A percentile compares a stretch with the other conserved stretches of the same genome.
Evolutionary conservation across 2,888 invertebrate species (phyloP).

Genomic region (Lepidochrysops patricia): DNA sequence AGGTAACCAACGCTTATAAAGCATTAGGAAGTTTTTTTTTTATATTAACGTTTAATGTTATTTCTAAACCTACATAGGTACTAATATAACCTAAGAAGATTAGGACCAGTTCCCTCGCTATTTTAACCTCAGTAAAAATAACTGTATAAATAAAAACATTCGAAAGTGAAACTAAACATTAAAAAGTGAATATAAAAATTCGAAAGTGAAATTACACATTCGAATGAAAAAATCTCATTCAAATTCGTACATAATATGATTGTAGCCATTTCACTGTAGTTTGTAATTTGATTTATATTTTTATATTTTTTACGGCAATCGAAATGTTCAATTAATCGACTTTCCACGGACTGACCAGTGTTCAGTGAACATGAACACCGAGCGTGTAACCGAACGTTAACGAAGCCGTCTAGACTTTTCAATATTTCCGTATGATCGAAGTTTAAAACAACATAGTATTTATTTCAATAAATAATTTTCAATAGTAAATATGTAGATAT

Average conservation of each 20-base stretch:
- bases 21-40: not conserved
- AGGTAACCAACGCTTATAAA: not conserved
- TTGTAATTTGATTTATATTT: too few relatives aligned
- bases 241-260: too few relatives aligned
- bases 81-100: constrained; percentile 15
- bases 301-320: not conserved
- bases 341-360: not conserved
- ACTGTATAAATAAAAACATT: constrained; percentile 10
- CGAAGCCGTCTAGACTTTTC: not conserved
- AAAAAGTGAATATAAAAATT: too few relatives aligned
- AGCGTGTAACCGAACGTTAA: not conserved
- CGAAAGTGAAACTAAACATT: too few relatives aligned
- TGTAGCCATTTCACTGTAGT: too few relatives aligned
- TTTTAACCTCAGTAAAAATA: not conserved
- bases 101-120: constrained; percentile 18
- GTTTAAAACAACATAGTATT: too few relatives aligned
- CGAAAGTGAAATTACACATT: too few relatives aligned
- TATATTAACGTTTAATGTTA: not conserved
- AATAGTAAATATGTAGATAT: too few relatives aligned
- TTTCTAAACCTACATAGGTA: not conserved
- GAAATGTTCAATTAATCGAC: not conserved
- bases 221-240: too few relatives aligned
- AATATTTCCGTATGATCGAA: too few relatives aligned
- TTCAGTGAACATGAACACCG: not conserved
- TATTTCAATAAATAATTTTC: not conserved